Conservation (phyloP, 1,140 invertebrate species). For the Reticulitermes speratus region DNA sequence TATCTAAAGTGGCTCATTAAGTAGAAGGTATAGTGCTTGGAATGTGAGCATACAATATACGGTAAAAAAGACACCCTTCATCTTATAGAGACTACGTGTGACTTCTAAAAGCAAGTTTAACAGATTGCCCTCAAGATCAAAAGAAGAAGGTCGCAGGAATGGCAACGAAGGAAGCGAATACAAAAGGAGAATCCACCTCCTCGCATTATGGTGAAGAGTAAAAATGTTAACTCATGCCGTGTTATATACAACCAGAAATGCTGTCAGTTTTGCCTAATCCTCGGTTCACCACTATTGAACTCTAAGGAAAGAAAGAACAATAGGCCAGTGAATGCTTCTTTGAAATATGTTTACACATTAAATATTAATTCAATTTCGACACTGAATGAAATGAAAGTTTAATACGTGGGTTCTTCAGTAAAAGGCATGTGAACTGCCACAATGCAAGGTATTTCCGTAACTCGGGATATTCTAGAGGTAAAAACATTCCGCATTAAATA, state of each 20-base stretch:
- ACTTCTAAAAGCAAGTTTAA: background rate
- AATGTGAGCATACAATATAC: background rate
- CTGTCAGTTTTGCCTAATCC: conserved; percentile 16
- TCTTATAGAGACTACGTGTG: background rate
- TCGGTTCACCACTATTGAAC: background rate
- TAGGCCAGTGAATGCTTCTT: conserved; percentile 24
- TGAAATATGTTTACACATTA: background rate
- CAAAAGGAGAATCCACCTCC: background rate
- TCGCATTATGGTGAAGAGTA: background rate
- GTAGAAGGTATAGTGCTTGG: background rate
- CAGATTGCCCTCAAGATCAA: background rate
- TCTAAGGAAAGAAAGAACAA: conserved; percentile 13
- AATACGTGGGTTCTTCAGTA: background rate
- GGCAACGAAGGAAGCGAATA: background rate
- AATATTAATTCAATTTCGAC: conserved; percentile 6
- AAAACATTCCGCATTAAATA: background rate
- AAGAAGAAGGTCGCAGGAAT: background rate
- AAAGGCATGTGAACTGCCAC: background rate
- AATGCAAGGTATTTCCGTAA: background rate
- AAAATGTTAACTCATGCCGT: conserved; percentile 31
- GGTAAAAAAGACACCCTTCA: background rate
- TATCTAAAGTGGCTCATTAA: background rate
- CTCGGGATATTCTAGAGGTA: too few relatives aligned
- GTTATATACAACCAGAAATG: conserved; percentile 22
- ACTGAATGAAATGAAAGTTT: background rate